phyloP scores from a whole-genome alignment of 2,797 vertebrate genomes.

The Myioborus melanocephalus region DNA sequence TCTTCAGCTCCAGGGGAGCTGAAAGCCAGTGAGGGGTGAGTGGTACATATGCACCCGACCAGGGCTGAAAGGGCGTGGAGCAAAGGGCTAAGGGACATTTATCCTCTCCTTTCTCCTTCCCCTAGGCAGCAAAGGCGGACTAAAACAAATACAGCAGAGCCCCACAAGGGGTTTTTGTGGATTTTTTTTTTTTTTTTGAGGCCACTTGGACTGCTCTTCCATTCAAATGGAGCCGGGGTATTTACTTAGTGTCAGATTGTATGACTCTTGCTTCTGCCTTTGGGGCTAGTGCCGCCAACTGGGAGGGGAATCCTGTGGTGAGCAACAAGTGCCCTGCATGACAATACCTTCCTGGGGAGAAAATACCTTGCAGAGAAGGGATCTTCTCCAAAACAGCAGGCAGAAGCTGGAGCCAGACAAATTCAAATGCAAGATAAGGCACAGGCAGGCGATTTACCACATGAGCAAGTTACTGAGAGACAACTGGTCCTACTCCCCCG shows the following conservation, averaged over 20 bases:
- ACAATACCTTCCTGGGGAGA: conserved; percentile 1
- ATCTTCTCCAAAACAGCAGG: neutral
- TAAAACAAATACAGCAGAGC: conserved; percentile 43
- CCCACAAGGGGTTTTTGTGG: neutral
- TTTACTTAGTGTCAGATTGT: conserved; percentile 56
- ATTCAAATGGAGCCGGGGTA: conserved; percentile 53
- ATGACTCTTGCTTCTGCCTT: neutral
- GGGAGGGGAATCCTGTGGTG: neutral
- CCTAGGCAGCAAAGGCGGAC: neutral
- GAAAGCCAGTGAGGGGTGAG: neutral
- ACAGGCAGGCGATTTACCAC: neutral
- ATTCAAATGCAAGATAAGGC: conserved; percentile 20
- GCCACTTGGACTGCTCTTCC: neutral
- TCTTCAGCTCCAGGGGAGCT: neutral
- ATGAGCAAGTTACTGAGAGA: neutral
- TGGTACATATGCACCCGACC: fast-evolving
- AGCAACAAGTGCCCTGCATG: conserved; percentile 19
- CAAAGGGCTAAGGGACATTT: neutral
- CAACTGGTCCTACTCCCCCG: fast-evolving
- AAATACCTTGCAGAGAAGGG: neutral
- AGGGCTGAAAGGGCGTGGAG: neutral
- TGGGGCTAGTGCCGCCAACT: neutral
- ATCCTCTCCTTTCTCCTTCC: neutral
- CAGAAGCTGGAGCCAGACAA: neutral
- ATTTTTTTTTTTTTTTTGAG: neutral